phyloP scores from a whole-genome alignment of 2,113 vertebrate species.

The Pelusios castaneus region DNA sequence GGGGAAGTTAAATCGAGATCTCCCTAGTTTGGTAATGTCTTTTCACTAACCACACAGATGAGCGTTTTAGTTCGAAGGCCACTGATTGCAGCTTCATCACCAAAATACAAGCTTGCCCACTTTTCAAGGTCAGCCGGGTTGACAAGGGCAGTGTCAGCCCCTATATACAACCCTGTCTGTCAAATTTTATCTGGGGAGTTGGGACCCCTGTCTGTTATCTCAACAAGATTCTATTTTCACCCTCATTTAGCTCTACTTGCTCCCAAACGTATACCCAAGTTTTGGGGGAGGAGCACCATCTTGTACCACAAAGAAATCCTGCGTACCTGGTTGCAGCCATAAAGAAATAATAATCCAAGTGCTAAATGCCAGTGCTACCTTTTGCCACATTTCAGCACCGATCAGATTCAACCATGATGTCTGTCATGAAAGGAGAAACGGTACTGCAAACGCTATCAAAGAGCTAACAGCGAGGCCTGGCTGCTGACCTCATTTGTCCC shows the following conservation, averaged over 20 bases:
- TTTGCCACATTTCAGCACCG: background rate
- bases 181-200: background rate
- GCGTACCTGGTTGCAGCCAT: background rate
- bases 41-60: background rate
- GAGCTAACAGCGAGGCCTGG: background rate
- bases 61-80: background rate
- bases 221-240: background rate
- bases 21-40: background rate
- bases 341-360: background rate
- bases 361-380: background rate
- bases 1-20: background rate
- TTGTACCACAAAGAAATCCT: background rate
- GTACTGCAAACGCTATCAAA: background rate
- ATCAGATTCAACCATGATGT: background rate
- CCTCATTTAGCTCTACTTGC: background rate
- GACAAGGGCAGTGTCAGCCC: background rate
- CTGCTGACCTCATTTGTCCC: background rate
- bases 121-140: background rate
- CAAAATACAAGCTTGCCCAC: rapidly evolving
- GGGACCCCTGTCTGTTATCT: background rate
- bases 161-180: rapidly evolving
- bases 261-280: background rate
- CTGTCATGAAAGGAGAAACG: background rate
- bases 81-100: rapidly evolving
- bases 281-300: background rate